Conservation (phyloP, 2,113 vertebrate genomes). For the Epinephelus fuscoguttatus region DNA sequence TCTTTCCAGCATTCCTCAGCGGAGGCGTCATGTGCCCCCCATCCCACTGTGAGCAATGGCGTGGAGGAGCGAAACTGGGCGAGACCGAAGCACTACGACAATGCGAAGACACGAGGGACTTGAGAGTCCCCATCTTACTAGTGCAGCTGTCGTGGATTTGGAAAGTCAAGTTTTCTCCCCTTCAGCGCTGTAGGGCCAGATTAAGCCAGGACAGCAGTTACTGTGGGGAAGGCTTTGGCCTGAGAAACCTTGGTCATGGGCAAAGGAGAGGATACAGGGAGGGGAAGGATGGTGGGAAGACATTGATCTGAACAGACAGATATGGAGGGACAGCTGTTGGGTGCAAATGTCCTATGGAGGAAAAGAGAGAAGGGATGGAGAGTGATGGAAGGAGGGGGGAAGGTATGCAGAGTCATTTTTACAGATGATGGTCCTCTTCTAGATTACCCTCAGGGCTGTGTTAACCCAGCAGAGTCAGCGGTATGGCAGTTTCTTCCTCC, state of each 20-base stretch:
- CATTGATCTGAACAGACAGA: conserved; percentile 47
- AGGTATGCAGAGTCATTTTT: conserved; percentile 42
- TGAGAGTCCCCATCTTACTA: conserved; percentile 6
- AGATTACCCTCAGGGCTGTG: conserved; percentile 34
- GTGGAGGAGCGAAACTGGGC: conserved; percentile 27
- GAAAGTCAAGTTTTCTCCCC: conserved; percentile 45
- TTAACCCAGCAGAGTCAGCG: conserved; percentile 48
- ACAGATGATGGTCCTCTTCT: conserved; percentile 41
- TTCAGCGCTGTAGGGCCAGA: conserved; percentile 24
- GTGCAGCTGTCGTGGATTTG: conserved; percentile 71
- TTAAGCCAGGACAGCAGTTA: conserved; percentile 39
- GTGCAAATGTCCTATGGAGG: conserved; percentile 4
- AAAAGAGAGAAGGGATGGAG: neutral
- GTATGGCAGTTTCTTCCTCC: conserved; percentile 19
- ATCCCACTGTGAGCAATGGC: conserved; percentile 27
- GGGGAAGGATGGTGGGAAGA: conserved; percentile 28
- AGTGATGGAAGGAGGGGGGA: conserved; percentile 1
- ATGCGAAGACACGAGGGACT: conserved; percentile 28
- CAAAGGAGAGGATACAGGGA: conserved; percentile 16
- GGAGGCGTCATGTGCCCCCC: conserved; percentile 27
- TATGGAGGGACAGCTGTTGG: conserved; percentile 62
- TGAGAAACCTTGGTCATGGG: conserved; percentile 31
- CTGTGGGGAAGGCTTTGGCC: conserved; percentile 31
- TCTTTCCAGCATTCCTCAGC: conserved; percentile 56
- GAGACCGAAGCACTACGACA: conserved; percentile 26